Conservation (phyloP, 64 coral and sea anemone species). For the Actinia tenebrosa region DNA sequence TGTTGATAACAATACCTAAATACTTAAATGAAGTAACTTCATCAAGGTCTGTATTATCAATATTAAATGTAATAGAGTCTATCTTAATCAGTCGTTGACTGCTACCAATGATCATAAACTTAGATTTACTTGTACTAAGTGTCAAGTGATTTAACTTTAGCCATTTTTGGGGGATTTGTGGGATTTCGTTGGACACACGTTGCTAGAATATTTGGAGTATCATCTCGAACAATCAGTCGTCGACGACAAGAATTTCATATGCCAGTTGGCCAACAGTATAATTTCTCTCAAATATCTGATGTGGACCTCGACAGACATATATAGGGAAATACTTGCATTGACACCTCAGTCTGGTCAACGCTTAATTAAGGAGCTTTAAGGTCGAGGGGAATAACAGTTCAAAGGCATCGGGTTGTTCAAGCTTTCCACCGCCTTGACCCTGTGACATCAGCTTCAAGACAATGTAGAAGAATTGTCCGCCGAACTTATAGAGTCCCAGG, state of each 20-base stretch:
- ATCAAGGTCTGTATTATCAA: not conserved
- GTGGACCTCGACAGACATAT: slow-evolving; percentile 25
- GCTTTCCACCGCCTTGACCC: slow-evolving; percentile 34
- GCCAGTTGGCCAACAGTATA: slow-evolving; percentile 36
- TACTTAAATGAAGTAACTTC: not conserved
- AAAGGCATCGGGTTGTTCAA: slow-evolving; percentile 20
- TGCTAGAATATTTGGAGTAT: slow-evolving; percentile 22
- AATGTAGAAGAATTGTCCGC: slow-evolving; percentile 38
- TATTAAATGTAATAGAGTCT: not conserved
- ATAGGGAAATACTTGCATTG: slow-evolving; percentile 27
- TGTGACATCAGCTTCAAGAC: slow-evolving; percentile 35
- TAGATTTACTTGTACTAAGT: slow-evolving; percentile 11
- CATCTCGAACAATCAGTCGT: slow-evolving; percentile 33
- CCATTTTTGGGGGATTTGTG: too few relatives aligned
- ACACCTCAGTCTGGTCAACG: slow-evolving; percentile 41
- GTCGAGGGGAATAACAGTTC: slow-evolving; percentile 29
- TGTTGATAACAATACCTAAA: not conserved
- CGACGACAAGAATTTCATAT: slow-evolving; percentile 44
- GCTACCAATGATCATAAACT: slow-evolving; percentile 15
- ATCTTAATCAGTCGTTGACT: not conserved
- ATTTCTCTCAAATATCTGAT: slow-evolving; percentile 40
- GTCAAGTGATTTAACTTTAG: slow-evolving; percentile 8
- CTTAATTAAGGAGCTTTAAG: slow-evolving; percentile 41
- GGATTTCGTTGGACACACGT: too few relatives aligned
- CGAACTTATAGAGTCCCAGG: slow-evolving; percentile 30